Base-by-base conservation (phyloP, 2,888 invertebrate species). In the Drosophila siamana region DNA sequence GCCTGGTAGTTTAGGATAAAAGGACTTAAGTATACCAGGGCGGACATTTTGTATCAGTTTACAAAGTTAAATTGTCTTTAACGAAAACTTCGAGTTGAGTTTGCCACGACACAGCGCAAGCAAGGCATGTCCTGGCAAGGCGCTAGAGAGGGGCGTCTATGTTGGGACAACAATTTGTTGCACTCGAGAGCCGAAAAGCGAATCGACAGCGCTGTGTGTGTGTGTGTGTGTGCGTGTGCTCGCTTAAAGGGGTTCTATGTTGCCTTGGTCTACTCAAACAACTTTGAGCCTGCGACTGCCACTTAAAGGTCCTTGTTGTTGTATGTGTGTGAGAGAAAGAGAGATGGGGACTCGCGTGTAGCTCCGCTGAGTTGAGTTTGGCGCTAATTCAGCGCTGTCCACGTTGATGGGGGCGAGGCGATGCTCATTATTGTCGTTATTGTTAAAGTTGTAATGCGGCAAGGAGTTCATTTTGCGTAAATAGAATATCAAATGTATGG, bases 41-140 rank as follows among this genome's bases (percentile, higher is more conserved):
- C 82, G 87, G 76, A 82, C 87, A 84, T 70, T 84, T 84, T 84
- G 83, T 84, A 86, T 86, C 86, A 88, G 85, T 88, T 85, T 85
- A 78, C 88, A 85, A 85, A 85, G 85, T 85, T 88, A 85, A 85
- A 85, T 85, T 85, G 85, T 85, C 85, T 85, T 83, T 76, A 88
- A 85, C 85, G 86, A 80, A 85, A 88, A 88, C 69, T 80, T 86
- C 24, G 78, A 66, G 64, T 52, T 51, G 67, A 71, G 66, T 78
- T 78, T 78, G 65, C 51, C 66, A 62, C 24, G 38, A 48, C 26
- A 19, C 7, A 38, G 26, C 61, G 46, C 24, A 26, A 16, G 28
- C 8, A 38, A 28, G 64, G 46, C 24, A 19, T 44, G 62, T 11
- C 36, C 22, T 36, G 36, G 13, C n/a, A 33, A 26, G 15, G 48